Base-by-base conservation (phyloP, 2,888 invertebrate species). In the Philaethria dido region DNA sequence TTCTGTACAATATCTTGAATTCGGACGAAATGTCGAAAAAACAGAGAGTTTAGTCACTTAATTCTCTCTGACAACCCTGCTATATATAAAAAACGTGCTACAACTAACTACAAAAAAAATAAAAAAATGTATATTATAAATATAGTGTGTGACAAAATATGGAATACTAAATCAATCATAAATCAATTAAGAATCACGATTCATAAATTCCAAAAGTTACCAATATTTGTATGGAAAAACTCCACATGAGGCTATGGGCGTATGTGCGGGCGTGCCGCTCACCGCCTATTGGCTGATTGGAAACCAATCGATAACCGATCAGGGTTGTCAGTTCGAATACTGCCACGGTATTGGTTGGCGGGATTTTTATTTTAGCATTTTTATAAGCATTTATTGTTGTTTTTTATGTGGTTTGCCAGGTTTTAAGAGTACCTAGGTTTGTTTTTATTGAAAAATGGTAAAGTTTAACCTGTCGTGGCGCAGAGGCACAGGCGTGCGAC, bases 251-350 rank as follows among this genome's bases (percentile, higher is more conserved):
- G 62, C 59, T 61, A 64, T 54, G 33, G 70, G 82, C 83, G 85
- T 89, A 87, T 79, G 79, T 81, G 71, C 80, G 80, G 86, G 88
- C 88, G 87, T 88, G 84, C 80, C 85, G 73, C 52, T 65, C 71
- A 76, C 66, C 78, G 73, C 76, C 76, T 73, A 91, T 93, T 93
- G 93, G 93, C 81, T 87, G 89, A 92, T 92, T 80, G 92, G 88
- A 91, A 90, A 89, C 84, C 87, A 82, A 92, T 92, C 90, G 84
- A 90, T 89, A 87, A 78, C 89, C 88, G 82, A 90, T 89, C 88
- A 81, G 68, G 73, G 75, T 73, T 73, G 72, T 66, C 73, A 39
- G 50, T 72, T 75, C 70, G 64, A 73, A 75, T 67, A 70, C 68
- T 52, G 62, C 18, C 68, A 55, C 68, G 68, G 66, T 62, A 77